Conservation (phyloP, 2,113 vertebrate genomes). For the Halichoerus grypus region DNA sequence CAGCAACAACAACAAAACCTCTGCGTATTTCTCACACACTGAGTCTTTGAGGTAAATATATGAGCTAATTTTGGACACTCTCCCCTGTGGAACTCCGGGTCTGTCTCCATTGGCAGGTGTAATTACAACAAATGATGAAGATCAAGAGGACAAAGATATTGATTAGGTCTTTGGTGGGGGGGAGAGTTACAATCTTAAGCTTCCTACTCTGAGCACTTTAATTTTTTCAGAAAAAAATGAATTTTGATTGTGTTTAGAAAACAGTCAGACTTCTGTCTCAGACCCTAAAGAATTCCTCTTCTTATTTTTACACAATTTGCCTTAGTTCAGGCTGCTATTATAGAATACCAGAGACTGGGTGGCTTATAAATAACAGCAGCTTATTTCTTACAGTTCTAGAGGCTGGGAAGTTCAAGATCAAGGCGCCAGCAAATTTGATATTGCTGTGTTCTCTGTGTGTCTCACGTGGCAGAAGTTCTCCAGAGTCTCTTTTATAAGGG, state of each 20-base stretch:
- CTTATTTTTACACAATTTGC: not conserved
- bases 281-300: not conserved
- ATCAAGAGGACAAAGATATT: not conserved
- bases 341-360: not conserved
- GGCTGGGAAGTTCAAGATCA: not conserved
- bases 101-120: not conserved
- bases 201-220: slow-evolving; percentile 12
- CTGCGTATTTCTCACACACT: not conserved
- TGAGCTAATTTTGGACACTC: not conserved
- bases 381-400: not conserved
- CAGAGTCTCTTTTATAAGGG: not conserved
- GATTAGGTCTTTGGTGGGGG: not conserved
- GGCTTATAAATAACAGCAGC: not conserved
- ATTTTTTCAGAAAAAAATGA: not conserved
- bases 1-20: no score
- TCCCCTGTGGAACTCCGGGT: not conserved
- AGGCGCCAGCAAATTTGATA: not conserved
- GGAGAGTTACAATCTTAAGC: not conserved
- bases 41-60: not conserved
- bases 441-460: not conserved
- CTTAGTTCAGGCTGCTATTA: not conserved
- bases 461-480: not conserved
- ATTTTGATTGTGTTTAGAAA: slow-evolving; percentile 50
- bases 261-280: not conserved
- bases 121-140: not conserved